Conservation (phyloP, 2,888 invertebrate species). For the Erebia ligea region DNA sequence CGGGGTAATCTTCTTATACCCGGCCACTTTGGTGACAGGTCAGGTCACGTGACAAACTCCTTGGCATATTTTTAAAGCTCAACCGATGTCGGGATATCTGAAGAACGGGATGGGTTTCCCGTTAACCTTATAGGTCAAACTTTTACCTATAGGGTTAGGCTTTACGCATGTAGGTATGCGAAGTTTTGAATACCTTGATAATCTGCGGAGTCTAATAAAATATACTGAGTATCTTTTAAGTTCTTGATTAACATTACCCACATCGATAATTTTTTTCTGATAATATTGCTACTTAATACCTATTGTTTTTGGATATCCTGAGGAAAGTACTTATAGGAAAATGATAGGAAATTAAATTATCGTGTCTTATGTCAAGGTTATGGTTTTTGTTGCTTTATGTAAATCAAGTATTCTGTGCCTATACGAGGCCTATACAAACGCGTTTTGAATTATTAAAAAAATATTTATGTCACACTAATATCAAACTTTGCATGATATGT, state of each 20-base stretch:
- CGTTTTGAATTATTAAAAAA: not conserved
- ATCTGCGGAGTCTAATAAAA: not conserved
- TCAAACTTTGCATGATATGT: not conserved
- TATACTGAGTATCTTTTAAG: not conserved
- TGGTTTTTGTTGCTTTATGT: no score
- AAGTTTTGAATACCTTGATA: no score
- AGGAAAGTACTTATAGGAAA: not conserved
- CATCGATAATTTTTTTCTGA: no score
- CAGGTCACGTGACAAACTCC: not conserved
- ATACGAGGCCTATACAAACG: not conserved
- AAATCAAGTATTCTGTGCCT: no score
- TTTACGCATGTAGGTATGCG: no score
- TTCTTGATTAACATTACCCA: no score
- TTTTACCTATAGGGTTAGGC: no score
- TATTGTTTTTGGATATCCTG: not conserved
- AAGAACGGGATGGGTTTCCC: no score
- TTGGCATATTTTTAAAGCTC: no score
- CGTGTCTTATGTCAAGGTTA: not conserved
- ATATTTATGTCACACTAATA: slow-evolving; percentile 14
- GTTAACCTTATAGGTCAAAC: no score
- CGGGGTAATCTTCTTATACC: not conserved
- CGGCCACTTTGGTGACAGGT: not conserved
- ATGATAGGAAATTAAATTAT: not conserved
- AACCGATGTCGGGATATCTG: no score
- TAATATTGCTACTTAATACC: no score